Evolutionary conservation across 2,797 vertebrate genomes (phyloP).

Genomic region (Xyrichtys novacula): DNA sequence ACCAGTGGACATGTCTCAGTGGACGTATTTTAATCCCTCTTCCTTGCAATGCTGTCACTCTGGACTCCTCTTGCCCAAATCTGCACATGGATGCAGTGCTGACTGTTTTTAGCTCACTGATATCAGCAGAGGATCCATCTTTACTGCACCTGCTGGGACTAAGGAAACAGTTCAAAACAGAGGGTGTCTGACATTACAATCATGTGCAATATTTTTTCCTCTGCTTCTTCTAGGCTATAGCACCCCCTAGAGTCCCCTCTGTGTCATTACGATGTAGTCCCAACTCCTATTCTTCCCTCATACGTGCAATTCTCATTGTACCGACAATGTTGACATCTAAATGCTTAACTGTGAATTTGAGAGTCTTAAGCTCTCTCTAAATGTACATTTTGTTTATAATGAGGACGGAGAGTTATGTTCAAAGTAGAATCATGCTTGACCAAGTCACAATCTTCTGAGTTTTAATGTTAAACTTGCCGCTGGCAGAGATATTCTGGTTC

Average conservation of each 20-base stretch:
- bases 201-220: constrained; percentile 75
- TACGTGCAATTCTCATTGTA: constrained; percentile 71
- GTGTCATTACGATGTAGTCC: constrained; percentile 61
- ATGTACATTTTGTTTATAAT: constrained; percentile 85
- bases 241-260: constrained; percentile 68
- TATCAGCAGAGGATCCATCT: constrained; percentile 51
- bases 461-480: constrained; percentile 57
- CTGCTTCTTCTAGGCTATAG: constrained; percentile 67
- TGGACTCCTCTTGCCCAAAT: constrained; percentile 40
- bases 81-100: constrained; percentile 35
- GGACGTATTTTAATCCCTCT: constrained; percentile 59
- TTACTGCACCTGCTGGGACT: constrained; percentile 55
- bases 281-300: constrained; percentile 30
- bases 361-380: constrained; percentile 69
- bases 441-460: constrained; percentile 54
- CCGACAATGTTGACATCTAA: constrained; percentile 77
- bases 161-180: constrained; percentile 35
- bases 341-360: constrained; percentile 85
- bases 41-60: constrained; percentile 47
- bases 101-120: constrained; percentile 44
- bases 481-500: constrained; percentile 59
- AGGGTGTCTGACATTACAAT: constrained; percentile 53
- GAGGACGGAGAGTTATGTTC: constrained; percentile 61
- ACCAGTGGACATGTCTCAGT: constrained; percentile 61
- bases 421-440: constrained; percentile 63